These are phyloP conservation scores for Romanogobio albipinnatus DNA, from an alignment of 2,113 vertebrate genomes.

Conservation along the genomic window DNA sequence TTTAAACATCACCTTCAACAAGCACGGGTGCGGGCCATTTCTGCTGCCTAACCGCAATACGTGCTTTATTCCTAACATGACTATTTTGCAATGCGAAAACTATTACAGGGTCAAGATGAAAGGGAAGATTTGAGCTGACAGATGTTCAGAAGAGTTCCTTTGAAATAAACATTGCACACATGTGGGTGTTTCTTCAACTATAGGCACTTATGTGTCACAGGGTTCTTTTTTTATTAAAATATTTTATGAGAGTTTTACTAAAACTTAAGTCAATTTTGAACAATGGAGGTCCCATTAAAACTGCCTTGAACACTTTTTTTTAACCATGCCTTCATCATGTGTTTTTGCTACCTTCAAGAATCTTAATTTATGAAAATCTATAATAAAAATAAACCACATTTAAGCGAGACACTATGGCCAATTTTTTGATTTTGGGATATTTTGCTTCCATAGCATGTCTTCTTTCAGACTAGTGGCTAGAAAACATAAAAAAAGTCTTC, in stretches of 20 bases:
- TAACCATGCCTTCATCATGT: background rate
- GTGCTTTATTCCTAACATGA: background rate
- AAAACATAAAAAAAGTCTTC: background rate
- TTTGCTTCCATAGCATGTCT: background rate
- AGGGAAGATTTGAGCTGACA: slow-evolving; percentile 8
- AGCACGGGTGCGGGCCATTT: background rate
- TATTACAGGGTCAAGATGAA: background rate
- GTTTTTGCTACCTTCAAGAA: background rate
- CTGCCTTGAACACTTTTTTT: background rate
- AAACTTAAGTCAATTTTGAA: background rate
- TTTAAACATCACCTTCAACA: slow-evolving; percentile 4
- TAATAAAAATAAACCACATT: background rate
- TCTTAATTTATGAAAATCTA: background rate
- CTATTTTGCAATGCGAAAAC: background rate
- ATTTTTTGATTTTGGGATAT: background rate
- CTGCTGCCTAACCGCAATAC: background rate
- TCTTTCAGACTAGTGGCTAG: background rate
- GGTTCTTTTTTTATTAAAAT: background rate
- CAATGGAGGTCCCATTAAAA: background rate
- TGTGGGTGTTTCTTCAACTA: background rate
- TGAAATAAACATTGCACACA: background rate
- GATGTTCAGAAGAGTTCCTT: background rate
- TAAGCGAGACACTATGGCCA: background rate
- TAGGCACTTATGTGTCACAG: background rate
- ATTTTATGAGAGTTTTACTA: background rate